Evolutionary conservation across 2,113 vertebrate species (phyloP).

Genomic region (Crotalus tigris): DNA sequence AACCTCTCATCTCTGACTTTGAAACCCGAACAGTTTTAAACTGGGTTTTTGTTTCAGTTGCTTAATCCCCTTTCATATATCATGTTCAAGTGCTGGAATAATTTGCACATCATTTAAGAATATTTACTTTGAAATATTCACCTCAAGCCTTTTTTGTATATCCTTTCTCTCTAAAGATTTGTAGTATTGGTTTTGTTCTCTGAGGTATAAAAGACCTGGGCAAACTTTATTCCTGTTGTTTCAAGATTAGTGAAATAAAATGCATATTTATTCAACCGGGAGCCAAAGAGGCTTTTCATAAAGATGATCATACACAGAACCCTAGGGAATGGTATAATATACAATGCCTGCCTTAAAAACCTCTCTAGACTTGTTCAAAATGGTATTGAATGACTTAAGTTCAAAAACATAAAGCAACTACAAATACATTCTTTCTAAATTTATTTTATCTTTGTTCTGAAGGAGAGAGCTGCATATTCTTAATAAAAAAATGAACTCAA

Average conservation of each 20-base stretch:
- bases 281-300: constrained; percentile 74
- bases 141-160: constrained; percentile 81
- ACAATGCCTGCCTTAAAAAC: constrained; percentile 77
- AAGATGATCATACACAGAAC: constrained; percentile 71
- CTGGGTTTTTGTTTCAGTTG: constrained; percentile 76
- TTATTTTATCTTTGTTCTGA: constrained; percentile 62
- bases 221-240: constrained; percentile 84
- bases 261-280: constrained; percentile 81
- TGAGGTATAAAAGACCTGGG: constrained; percentile 83
- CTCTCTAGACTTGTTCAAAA: constrained; percentile 76
- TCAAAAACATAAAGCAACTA: constrained; percentile 58
- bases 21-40: constrained; percentile 75
- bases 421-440: constrained; percentile 64
- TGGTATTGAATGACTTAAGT: constrained; percentile 69
- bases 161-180: constrained; percentile 80
- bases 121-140: constrained; percentile 89
- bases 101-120: constrained; percentile 85
- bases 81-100: constrained; percentile 80
- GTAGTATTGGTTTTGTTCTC: constrained; percentile 85
- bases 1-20: constrained; percentile 75
- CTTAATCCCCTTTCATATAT: constrained; percentile 83
- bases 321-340: constrained; percentile 69
- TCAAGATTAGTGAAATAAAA: constrained; percentile 85
- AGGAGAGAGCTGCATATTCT: constrained; percentile 58
- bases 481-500: constrained; percentile 66